Evolutionary conservation across 1,140 invertebrate species (phyloP), one percentile per base, ranked within the genome.

Genomic region (Scaptomyza graminum): DNA sequence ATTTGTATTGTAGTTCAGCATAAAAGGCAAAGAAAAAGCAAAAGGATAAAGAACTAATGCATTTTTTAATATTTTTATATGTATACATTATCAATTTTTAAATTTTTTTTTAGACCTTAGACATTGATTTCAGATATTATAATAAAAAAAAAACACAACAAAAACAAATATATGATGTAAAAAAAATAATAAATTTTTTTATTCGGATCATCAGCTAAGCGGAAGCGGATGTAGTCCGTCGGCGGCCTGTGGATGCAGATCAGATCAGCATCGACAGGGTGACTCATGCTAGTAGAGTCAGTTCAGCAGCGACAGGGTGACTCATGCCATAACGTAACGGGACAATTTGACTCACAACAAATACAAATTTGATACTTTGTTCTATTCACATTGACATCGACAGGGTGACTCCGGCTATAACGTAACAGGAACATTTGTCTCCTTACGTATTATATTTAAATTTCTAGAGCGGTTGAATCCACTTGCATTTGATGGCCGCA

Each of bases 401-500:
- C 31, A 9, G 1, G 31, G 8, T 8, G 2, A 34, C 7, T 9
- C 8, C 31, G 9, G 2, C 7, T 7, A 34, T 34, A 1, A 34
- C 54, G 22, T 31, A 5, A 31, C 28, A 31, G 28, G 28, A 5
- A 31, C 28, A 51, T n/a, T 56, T 11, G 37, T 4, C 7, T 47
- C 28, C 28, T 28, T 28, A 7, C 18, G 28, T 28, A 3, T 7
- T 22, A 22, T 1, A 22, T 3, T 22, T 22, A 22, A 22, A 22
- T 41, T n/a, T 3, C 5, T 31, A 22, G 11, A 89, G 43, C 0
- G 81, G 71, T 51, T 91, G 70, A 8, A 91, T 49, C 92, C 94
- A 94, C 71, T 94, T 93, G 79, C 94, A 95, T 81, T 93, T 94
- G 47, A 96, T 93, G 43, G 92, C 79, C 41, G 92, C 92, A 9